Evolutionary conservation across 2,113 vertebrate genomes (phyloP), one percentile per base, ranked within the genome.

Genomic region (Hyperopisus bebe): DNA sequence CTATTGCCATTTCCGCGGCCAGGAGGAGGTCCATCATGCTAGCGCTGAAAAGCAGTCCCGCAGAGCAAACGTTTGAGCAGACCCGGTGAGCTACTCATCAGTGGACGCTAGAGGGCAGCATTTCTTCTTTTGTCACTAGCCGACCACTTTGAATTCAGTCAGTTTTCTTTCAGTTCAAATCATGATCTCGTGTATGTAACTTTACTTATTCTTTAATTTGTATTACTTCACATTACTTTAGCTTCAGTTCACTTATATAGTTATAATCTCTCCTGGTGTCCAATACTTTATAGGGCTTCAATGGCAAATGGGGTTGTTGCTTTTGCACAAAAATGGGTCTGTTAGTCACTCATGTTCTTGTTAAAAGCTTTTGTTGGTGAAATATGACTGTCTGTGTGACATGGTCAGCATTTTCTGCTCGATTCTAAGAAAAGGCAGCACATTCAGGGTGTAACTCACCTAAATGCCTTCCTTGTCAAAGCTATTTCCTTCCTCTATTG

Each of bases 21-120:
- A 97, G 95, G 89, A 95, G 95, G 91, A 92, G 96, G 91, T 95
- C 96, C 89, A 94, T 96, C 89, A 96, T 96, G 95, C 90, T 96
- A 91, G 93, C 95, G 19, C 90, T 93, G 91, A 94, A 92, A 88
- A 90, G 91, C 70, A 95, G 94, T 92, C 95, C 95, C 7, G 87
- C 92, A 0, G 95, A 96, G 88, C 95, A 94, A 92, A 90, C 95
- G 84, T 95, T 94, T 55, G 95, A 96, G 86, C 96, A 96, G 90
- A 95, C 95, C 88, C 95, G 95, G 95, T 96, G 93, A 50, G 90
- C 19, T 58, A 19, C 39, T 7, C 11, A 17, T 5, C 19, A 46
- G 39, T 10, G 44, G 87, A 94, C 96, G 95, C 95, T 93, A 88
- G 95, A 94, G 92, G 95, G 95, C 90, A 93, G 93, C 92, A 94